Base-by-base conservation (phyloP, 2,888 invertebrate genomes). In the Lathronympha strigana region DNA sequence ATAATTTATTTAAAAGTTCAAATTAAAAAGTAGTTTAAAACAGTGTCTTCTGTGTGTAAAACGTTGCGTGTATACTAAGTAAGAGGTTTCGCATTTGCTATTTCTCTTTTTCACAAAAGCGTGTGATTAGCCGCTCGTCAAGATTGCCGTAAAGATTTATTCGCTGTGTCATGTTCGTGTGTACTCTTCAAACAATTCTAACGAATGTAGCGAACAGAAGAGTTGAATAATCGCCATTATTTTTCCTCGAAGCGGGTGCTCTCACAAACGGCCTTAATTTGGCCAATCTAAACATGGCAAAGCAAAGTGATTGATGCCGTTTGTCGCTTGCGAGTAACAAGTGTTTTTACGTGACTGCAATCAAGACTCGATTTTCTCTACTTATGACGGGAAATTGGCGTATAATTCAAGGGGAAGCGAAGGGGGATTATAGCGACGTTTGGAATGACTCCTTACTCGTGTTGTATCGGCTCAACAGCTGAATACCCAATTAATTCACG, bases 321-420 rank as follows among this genome's bases (percentile, higher is more conserved):
- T 49, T 73, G 75, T 78, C 83, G 77, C 77, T 77, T 75, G 73
- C 73, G 79, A 76, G 85, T 84, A 84, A 87, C 86, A 86, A 87
- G 86, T 87, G 84, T 86, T 87, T 77, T 81, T 86, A 86, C 86
- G 86, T 86, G 83, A 84, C 84, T 82, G 76, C 81, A 83, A 83
- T 85, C 82, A 81, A 78, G 74, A 74, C 74, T 73, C 73, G 62
- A 79, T 81, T 76, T 75, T 72, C 70, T 67, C 73, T 75, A 74
- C 75, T 76, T 77, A 77, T 75, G 74, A 75, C 71, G 73, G 82
- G 80, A 81, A 83, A 83, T 82, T 82, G 80, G 77, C 74, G 71
- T 74, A 78, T 78, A 77, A 81, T 80, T 80, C 75, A 75, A 70
- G 55, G 13, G 54, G 62, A 66, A 62, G 63, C 47, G 51, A 36